These are phyloP conservation scores for Battus philenor DNA, from an alignment of 1,140 invertebrate species.

Conservation along the genomic window DNA sequence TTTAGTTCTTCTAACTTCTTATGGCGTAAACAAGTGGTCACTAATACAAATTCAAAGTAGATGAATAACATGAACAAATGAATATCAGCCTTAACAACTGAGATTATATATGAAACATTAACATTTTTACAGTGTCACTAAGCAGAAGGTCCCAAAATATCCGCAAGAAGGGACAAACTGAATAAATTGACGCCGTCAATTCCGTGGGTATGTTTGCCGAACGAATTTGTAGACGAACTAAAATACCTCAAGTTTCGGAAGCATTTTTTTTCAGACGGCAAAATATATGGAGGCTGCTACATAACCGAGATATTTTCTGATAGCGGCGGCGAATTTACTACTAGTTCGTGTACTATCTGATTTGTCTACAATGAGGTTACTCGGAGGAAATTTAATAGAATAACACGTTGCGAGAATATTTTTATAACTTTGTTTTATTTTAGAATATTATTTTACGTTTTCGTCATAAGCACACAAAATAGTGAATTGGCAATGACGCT, in stretches of 20 bases:
- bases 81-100: too few relatives aligned
- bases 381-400: too few relatives aligned
- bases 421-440: too few relatives aligned
- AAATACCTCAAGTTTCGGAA: conserved; percentile 14
- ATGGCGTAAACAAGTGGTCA: too few relatives aligned
- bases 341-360: neutral
- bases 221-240: conserved; percentile 15
- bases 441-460: too few relatives aligned
- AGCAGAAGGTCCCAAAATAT: neutral
- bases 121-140: too few relatives aligned
- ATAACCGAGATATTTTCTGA: conserved; percentile 5
- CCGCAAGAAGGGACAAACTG: neutral
- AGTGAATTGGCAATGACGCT: neutral
- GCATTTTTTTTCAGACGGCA: conserved; percentile 13
- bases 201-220: conserved; percentile 9
- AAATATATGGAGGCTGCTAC: conserved; percentile 16
- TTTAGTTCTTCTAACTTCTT: too few relatives aligned
- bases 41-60: too few relatives aligned
- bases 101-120: too few relatives aligned
- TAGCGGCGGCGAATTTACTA: conserved; percentile 3
- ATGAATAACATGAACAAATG: too few relatives aligned
- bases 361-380: neutral
- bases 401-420: too few relatives aligned
- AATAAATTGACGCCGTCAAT: conserved; percentile 16
- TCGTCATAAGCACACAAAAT: too few relatives aligned